Conservation (phyloP, 2,113 vertebrate genomes). For the Nothoprocta perdicaria region DNA sequence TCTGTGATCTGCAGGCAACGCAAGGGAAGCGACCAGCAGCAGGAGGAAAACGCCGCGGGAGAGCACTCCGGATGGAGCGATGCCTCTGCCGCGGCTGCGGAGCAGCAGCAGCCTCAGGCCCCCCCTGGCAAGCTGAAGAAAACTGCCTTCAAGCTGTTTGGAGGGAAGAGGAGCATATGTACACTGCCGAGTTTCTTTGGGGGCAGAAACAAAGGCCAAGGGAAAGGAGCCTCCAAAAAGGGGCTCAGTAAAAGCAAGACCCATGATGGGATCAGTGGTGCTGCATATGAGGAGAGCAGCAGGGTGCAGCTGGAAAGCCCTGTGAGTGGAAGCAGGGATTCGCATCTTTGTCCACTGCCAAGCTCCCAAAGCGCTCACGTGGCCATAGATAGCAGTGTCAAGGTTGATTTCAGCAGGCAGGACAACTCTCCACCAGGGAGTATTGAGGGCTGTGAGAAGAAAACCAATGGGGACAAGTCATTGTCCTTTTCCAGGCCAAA, state of each 20-base stretch:
- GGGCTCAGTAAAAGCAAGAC: slow-evolving; percentile 92
- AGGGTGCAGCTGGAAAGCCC: background rate
- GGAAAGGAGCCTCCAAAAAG: slow-evolving; percentile 84
- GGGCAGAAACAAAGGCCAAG: slow-evolving; percentile 84
- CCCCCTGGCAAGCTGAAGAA: slow-evolving; percentile 87
- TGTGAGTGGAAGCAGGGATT: background rate
- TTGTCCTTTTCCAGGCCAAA: slow-evolving; percentile 83
- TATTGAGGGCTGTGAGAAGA: slow-evolving; percentile 79
- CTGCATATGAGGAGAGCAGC: slow-evolving; percentile 64
- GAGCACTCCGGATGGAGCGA: slow-evolving; percentile 52
- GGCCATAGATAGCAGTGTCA: slow-evolving; percentile 33
- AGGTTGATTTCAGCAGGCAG: slow-evolving; percentile 43
- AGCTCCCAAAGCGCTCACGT: slow-evolving; percentile 75
- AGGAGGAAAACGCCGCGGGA: slow-evolving; percentile 30
- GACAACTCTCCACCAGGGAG: slow-evolving; percentile 70
- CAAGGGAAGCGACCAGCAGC: background rate
- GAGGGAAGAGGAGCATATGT: slow-evolving; percentile 91
- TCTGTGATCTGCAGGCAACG: slow-evolving; percentile 28
- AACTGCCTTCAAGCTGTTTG: slow-evolving; percentile 92
- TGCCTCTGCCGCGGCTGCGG: slow-evolving; percentile 36
- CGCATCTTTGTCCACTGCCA: background rate
- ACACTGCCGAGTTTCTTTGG: slow-evolving; percentile 94
- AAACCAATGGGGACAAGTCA: slow-evolving; percentile 74
- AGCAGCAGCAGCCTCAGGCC: slow-evolving; percentile 36
- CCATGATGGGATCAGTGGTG: slow-evolving; percentile 86